Evolutionary conservation across 1,140 invertebrate genomes (phyloP), one percentile per base, ranked within the genome.

Genomic region (Lucilia sericata): DNA sequence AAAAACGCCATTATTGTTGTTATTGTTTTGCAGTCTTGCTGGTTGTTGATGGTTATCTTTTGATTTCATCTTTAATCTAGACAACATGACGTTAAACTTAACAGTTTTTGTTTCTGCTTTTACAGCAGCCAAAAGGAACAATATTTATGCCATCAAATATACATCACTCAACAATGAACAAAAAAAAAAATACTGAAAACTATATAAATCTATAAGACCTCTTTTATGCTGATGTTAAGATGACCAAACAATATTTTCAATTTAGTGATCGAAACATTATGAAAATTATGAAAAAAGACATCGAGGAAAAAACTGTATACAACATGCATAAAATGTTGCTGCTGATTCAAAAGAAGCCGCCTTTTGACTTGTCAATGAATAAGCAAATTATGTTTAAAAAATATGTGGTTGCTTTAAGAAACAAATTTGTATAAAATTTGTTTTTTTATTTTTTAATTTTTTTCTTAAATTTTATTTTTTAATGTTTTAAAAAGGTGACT

Each of bases 1-100:
- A 70, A 60, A 70, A 70, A 70, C 65, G 2, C 65, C n/a, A 70
- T 21, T 21, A 70, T 70, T 70, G 21, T 70, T 70, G n/a, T 19
- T 70, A 21, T 70, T 49, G 76, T 80, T 47, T n/a, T 49, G 76
- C n/a, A 13, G 76, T n/a, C 76, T 42, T 36, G 34, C 9, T 75
- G n/a, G 74, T 0, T 76, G 74, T 12, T 25, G 76, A 80, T 80
- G 76, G 47, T 80, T 80, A 80, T 80, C 76, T 80, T 80, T 80
- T 80, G 76, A 80, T 80, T 80, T 80, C 76, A 80, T 80, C 76
- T 80, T 80, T 80, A 80, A 80, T 80, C 76, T 80, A 80, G 76
- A 80, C 76, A 80, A 80, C 76, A 80, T 80, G 76, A 80, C 76
- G 76, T 80, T 80, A 49, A 80, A 80, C 76, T 80, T 80, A 80